These are phyloP conservation scores for Automeris io DNA, from an alignment of 2,888 invertebrate species.

Conservation along the genomic window DNA sequence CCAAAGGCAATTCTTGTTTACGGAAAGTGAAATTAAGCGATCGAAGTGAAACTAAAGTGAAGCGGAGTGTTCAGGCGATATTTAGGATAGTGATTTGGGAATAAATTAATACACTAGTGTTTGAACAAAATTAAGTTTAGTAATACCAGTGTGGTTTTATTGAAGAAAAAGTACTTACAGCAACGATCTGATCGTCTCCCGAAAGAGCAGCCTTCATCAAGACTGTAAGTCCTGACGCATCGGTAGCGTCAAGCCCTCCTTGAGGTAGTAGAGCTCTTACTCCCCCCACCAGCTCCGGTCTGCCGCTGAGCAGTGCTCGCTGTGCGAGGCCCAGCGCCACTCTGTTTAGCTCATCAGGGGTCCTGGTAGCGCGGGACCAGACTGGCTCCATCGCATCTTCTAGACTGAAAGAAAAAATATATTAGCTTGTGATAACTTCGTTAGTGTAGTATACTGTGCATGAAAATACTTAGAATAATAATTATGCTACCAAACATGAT, in stretches of 20 bases:
- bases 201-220: conserved; percentile 89
- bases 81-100: no score
- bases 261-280: conserved; percentile 83
- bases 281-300: conserved; percentile 86
- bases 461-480: no score
- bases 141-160: no score
- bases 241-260: conserved; percentile 84
- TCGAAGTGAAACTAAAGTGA: no score
- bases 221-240: conserved; percentile 87
- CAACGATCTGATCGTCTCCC: conserved; percentile 86
- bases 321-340: conserved; percentile 87
- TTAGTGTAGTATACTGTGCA: no score
- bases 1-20: no score
- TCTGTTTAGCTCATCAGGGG: conserved; percentile 77
- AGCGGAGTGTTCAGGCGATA: no score
- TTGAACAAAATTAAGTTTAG: no score
- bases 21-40: no score
- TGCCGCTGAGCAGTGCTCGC: conserved; percentile 86
- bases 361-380: conserved; percentile 54
- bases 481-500: no score
- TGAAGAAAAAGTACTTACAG: conserved; percentile 43
- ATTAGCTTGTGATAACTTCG: no score
- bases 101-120: no score
- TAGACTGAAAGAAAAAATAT: conserved; percentile 41
- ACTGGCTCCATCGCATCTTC: conserved; percentile 75